Evolutionary conservation across 2,113 vertebrate genomes (phyloP).

Genomic region (Corynorhinus townsendii): DNA sequence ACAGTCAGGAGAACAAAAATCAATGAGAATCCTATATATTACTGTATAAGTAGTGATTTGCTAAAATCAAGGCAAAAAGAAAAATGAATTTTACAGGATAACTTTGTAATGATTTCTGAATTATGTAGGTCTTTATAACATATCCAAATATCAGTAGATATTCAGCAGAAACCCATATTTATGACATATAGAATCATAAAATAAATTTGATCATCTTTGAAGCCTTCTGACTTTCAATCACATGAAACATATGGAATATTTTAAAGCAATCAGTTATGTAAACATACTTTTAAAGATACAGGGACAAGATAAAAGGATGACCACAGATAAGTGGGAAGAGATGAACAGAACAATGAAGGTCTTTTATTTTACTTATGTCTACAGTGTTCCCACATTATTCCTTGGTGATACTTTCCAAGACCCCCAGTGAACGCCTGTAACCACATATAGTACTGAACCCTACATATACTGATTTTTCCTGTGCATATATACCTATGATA

Average conservation of each 20-base stretch:
- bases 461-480: not conserved
- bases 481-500: not conserved
- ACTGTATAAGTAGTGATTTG: not conserved
- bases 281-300: not conserved
- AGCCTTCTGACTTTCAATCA: not conserved
- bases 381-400: not conserved
- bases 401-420: not conserved
- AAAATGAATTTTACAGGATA: not conserved
- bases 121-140: not conserved
- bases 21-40: not conserved
- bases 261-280: not conserved
- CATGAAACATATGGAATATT: not conserved
- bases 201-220: not conserved
- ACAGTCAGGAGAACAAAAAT: not conserved
- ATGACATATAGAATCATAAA: not conserved
- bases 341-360: not conserved
- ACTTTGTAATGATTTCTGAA: not conserved
- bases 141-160: not conserved
- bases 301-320: not conserved
- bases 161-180: not conserved
- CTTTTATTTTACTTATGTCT: not conserved
- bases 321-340: not conserved
- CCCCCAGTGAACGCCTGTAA: not conserved
- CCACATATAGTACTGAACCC: not conserved
- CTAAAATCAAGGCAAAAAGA: not conserved